These are phyloP conservation scores for Amblyornis subalaris DNA, from an alignment of 2,113 vertebrate species.

Conservation along the genomic window DNA sequence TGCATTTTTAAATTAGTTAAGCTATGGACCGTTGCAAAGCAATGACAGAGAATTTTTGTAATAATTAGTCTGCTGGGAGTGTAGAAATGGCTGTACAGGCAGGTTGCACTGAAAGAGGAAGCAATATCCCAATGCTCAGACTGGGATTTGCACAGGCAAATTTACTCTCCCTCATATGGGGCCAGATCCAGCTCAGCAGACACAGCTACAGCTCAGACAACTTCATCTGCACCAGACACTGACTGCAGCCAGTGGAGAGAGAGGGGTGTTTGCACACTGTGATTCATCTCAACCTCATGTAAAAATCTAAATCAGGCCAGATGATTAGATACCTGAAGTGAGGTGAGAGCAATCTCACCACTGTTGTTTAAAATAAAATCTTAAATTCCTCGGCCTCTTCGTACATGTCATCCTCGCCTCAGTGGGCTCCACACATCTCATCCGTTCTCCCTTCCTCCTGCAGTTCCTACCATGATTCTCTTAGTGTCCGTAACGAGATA, in stretches of 20 bases:
- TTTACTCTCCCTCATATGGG: neutral
- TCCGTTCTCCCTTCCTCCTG: neutral
- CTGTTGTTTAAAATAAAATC: neutral
- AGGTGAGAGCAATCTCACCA: neutral
- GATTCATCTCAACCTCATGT: neutral
- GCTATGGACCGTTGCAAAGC: constrained; percentile 70
- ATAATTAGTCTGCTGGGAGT: constrained; percentile 66
- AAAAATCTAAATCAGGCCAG: neutral
- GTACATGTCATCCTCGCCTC: neutral
- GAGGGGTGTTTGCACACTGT: neutral
- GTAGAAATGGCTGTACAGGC: neutral
- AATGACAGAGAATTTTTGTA: constrained; percentile 72
- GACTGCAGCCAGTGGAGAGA: neutral
- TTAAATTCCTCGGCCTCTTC: neutral
- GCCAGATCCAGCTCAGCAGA: neutral
- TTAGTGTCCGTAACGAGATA: neutral
- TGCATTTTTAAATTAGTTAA: constrained; percentile 79
- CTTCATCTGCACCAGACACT: constrained; percentile 7
- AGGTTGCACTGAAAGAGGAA: constrained; percentile 11
- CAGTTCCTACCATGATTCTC: neutral
- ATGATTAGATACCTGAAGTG: neutral
- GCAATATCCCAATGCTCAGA: constrained; percentile 16
- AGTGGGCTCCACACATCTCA: neutral
- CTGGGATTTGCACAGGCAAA: neutral
- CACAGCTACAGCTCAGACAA: neutral